Percentiles rank a stretch among this genome's conserved stretches.
phyloP scores from a whole-genome alignment of 30 jellyfish, hydroid and myxozoan genomes.

The Aurelia coerulea region DNA sequence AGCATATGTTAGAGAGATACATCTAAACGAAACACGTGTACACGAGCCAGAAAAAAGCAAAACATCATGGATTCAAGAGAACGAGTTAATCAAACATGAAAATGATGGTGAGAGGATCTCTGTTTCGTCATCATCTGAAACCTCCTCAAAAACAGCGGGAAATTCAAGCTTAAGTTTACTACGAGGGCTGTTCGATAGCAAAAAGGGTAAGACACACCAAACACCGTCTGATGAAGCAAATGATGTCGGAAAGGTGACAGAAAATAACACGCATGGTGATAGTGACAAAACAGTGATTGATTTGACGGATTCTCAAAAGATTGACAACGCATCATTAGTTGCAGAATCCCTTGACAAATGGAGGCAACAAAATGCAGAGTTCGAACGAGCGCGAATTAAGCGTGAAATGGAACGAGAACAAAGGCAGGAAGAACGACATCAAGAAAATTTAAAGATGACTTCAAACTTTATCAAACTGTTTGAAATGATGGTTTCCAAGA shows the following conservation, averaged over 20 bases:
- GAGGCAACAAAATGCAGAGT: constrained; percentile 40
- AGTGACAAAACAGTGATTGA: not conserved
- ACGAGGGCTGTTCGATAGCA: too few relatives aligned
- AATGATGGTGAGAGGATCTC: not conserved
- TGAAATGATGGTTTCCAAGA: constrained; percentile 35
- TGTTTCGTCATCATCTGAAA: too few relatives aligned
- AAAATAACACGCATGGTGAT: too few relatives aligned
- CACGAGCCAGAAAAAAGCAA: not conserved
- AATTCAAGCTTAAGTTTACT: too few relatives aligned
- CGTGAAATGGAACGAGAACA: constrained; percentile 50
- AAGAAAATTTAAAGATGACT: constrained; percentile 34
- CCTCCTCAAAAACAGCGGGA: too few relatives aligned
- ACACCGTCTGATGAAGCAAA: too few relatives aligned
- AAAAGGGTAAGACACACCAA: too few relatives aligned
- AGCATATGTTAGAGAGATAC: not conserved
- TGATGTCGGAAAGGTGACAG: too few relatives aligned
- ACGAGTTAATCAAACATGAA: not conserved
- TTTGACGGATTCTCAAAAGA: constrained; percentile 9
- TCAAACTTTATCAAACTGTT: constrained; percentile 41
- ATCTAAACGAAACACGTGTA: not conserved
- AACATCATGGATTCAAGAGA: not conserved
- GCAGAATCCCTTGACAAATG: constrained; percentile 41
- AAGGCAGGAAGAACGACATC: constrained; percentile 53
- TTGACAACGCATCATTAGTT: not conserved
- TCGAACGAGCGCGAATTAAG: constrained; percentile 25